Evolutionary conservation across 2,797 vertebrate species (phyloP).

Genomic region (Melanotaenia pygmaea): DNA sequence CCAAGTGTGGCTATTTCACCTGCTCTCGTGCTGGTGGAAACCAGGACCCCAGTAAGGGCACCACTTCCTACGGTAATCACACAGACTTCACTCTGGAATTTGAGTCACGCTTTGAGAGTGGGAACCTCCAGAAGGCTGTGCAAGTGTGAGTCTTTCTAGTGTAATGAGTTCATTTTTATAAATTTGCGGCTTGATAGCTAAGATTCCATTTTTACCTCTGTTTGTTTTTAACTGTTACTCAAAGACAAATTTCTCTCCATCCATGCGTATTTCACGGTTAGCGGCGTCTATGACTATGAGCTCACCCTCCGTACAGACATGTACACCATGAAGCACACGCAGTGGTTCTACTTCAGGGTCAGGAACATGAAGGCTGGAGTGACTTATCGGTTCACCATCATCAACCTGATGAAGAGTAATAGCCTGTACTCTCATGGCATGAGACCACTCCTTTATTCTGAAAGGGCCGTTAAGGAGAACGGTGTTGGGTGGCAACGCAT

Average conservation of each 20-base stretch:
- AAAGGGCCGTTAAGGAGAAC: constrained; percentile 76
- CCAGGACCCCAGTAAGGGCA: constrained; percentile 66
- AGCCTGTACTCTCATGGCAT: constrained; percentile 91
- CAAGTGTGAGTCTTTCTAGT: constrained; percentile 86
- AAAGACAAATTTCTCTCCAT: neutral
- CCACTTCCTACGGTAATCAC: constrained; percentile 44
- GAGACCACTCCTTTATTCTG: constrained; percentile 91
- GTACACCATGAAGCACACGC: constrained; percentile 92
- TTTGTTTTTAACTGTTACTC: neutral
- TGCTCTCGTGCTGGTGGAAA: constrained; percentile 85
- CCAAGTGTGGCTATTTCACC: constrained; percentile 83
- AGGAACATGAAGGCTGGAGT: constrained; percentile 86
- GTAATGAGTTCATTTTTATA: neutral
- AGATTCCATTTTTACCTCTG: neutral
- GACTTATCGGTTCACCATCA: constrained; percentile 91
- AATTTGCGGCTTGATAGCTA: neutral
- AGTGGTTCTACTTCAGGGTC: constrained; percentile 98
- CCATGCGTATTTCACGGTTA: constrained; percentile 52
- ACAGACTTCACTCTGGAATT: constrained; percentile 86
- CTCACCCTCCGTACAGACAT: constrained; percentile 89
- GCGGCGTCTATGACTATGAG: constrained; percentile 88
- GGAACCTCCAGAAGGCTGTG: constrained; percentile 92
- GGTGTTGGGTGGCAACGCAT: constrained; percentile 86
- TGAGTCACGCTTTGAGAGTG: constrained; percentile 95
- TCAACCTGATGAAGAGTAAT: constrained; percentile 91